Evolutionary conservation across 2,888 invertebrate genomes (phyloP).

Genomic region (Tiliacea aurago): DNA sequence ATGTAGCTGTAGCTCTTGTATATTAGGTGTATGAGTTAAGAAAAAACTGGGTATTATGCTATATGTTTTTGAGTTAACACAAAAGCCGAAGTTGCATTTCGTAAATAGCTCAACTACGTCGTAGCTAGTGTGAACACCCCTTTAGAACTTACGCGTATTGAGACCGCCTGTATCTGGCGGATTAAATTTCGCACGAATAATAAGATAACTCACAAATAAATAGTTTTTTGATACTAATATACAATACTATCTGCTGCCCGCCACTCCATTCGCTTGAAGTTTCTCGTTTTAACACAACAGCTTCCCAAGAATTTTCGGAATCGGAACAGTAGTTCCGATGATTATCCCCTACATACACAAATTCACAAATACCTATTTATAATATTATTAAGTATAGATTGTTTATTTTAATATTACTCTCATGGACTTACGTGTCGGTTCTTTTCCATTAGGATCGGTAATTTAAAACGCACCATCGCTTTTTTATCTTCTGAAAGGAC

Average conservation of each 20-base stretch:
- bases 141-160: constrained; percentile 24
- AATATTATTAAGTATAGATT: too few species aligned
- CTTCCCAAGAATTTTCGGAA: not conserved
- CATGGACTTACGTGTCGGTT: not conserved
- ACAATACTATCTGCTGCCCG: not conserved
- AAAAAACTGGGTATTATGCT: not conserved
- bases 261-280: too few species aligned
- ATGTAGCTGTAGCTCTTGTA: not conserved
- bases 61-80: not conserved
- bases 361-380: too few species aligned
- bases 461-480: not conserved
- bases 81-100: not conserved
- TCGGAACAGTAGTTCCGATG: not conserved
- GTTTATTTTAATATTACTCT: not conserved
- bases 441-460: not conserved
- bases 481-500: constrained; percentile 2
- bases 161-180: constrained; percentile 2
- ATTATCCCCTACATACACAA: too few species aligned
- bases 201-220: constrained; percentile 8
- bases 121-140: constrained; percentile 16
- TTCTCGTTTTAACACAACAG: too few species aligned
- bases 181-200: constrained; percentile 30
- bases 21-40: not conserved
- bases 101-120: not conserved
- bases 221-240: not conserved